Evolutionary conservation across 2,797 vertebrate genomes (phyloP).

Genomic region (Protosalanx chinensis): DNA sequence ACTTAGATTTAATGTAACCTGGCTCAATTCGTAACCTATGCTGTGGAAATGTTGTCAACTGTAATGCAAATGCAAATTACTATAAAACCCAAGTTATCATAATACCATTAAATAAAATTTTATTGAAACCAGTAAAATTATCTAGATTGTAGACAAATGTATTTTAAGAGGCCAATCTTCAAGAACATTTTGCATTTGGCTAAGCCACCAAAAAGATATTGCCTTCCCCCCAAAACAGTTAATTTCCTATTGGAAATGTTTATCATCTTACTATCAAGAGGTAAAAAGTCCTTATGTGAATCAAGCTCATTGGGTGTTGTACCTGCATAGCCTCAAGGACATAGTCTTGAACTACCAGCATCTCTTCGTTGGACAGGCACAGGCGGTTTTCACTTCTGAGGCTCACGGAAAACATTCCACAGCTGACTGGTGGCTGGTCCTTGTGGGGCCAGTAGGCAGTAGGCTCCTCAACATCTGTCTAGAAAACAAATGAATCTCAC

Average conservation of each 20-base stretch:
- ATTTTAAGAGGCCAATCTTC: too few relatives aligned
- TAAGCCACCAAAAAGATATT: background rate
- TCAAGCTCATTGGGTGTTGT: background rate
- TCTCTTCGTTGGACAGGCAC: constrained; percentile 90
- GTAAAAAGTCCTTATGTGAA: background rate
- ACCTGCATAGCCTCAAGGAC: constrained; percentile 91
- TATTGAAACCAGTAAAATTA: too few relatives aligned
- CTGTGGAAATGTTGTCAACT: too few relatives aligned
- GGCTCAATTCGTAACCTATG: too few relatives aligned
- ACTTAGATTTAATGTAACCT: too few relatives aligned
- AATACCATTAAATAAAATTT: too few relatives aligned
- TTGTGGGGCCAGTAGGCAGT: constrained; percentile 85
- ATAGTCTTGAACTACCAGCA: constrained; percentile 87
- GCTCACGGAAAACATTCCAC: constrained; percentile 85
- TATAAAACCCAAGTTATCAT: too few relatives aligned
- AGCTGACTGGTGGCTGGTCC: constrained; percentile 85
- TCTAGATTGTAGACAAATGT: too few relatives aligned
- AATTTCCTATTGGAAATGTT: background rate
- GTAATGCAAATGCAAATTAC: too few relatives aligned
- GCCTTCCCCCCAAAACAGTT: background rate
- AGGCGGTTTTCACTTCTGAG: constrained; percentile 82
- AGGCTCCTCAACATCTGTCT: constrained; percentile 77
- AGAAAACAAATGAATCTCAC: constrained; percentile 23
- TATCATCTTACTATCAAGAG: background rate
- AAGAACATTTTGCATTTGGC: background rate